Conservation (phyloP, 2,888 invertebrate genomes). For the Amaurobius ferox region DNA sequence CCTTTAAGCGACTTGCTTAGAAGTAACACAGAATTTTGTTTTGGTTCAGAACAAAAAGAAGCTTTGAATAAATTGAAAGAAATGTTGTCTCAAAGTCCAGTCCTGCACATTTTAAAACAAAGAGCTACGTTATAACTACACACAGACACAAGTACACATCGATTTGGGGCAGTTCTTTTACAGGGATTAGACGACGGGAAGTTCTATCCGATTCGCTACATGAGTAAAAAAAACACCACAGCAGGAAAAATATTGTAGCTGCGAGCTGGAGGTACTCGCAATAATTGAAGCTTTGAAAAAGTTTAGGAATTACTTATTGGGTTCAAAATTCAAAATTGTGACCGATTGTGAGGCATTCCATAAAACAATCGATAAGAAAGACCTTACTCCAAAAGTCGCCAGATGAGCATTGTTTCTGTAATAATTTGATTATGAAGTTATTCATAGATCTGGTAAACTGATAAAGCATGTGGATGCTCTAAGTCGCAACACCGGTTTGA, state of each 20-base stretch:
- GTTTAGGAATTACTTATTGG: constrained; percentile 34
- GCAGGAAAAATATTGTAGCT: constrained; percentile 29
- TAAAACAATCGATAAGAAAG: too few relatives aligned
- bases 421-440: constrained; percentile 25
- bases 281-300: constrained; percentile 21
- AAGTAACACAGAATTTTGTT: not conserved
- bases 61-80: constrained; percentile 15
- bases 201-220: constrained; percentile 25
- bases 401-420: constrained; percentile 19
- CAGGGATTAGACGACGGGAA: constrained; percentile 8
- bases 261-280: constrained; percentile 33
- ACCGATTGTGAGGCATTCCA: too few relatives aligned
- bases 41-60: not conserved
- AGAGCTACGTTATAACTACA: constrained; percentile 2
- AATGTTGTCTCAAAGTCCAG: not conserved
- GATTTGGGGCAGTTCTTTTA: constrained; percentile 26
- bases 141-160: not conserved
- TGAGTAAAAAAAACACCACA: constrained; percentile 12
- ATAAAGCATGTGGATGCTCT: constrained; percentile 27
- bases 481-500: not conserved
- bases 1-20: constrained; percentile 24
- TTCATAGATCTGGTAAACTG: not conserved
- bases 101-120: not conserved
- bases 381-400: not conserved
- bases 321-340: too few relatives aligned